These are phyloP conservation scores for Drosophila sordidula DNA, from an alignment of 2,888 invertebrate species.

Conservation along the genomic window DNA sequence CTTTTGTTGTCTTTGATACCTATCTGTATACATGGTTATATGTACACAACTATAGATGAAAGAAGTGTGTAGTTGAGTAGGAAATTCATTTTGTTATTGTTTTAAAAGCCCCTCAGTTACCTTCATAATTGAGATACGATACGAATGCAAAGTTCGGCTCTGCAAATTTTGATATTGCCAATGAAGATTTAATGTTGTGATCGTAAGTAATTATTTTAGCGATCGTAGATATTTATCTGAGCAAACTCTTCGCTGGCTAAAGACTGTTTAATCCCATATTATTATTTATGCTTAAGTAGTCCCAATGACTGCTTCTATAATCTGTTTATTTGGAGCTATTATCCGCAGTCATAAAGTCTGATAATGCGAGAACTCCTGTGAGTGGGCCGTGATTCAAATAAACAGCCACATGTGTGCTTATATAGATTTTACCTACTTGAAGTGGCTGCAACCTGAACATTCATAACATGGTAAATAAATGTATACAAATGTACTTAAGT, in stretches of 20 bases:
- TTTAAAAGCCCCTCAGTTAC: too few relatives aligned
- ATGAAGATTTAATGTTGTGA: neutral
- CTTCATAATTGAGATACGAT: too few relatives aligned
- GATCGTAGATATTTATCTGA: neutral
- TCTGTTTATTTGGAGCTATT: conserved; percentile 14
- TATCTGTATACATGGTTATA: conserved; percentile 1
- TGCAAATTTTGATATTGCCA: too few relatives aligned
- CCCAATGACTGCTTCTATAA: neutral
- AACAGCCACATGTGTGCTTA: conserved; percentile 16
- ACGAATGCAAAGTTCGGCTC: too few relatives aligned
- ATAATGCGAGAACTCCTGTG: conserved; percentile 14
- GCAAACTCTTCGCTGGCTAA: neutral
- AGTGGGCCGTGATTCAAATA: conserved; percentile 40
- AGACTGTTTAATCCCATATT: too few relatives aligned
- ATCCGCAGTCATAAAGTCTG: conserved; percentile 60
- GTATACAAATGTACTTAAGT: conserved; percentile 8
- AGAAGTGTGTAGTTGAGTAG: neutral
- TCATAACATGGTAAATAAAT: neutral
- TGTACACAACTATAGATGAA: neutral
- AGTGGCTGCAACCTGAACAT: conserved; percentile 11
- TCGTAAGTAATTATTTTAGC: too few relatives aligned
- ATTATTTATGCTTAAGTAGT: neutral
- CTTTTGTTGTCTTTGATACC: conserved; percentile 49
- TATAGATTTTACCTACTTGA: conserved; percentile 33
- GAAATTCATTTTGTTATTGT: neutral